Base-by-base conservation (phyloP, 2,113 vertebrate genomes). In the Chascanopsetta lugubris region DNA sequence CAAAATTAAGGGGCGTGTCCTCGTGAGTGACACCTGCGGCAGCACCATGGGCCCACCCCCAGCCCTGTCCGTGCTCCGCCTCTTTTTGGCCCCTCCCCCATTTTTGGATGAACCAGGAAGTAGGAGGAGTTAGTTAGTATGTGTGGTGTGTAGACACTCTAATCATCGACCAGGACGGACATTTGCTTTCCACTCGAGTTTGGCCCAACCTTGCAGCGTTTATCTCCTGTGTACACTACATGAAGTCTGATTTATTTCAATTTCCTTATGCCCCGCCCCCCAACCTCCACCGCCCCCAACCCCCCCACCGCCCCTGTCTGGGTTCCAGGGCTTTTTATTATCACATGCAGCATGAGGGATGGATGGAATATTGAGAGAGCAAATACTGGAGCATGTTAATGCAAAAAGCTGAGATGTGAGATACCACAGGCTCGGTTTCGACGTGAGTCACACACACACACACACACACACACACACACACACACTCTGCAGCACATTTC, bases 171-270 rank as follows among this genome's bases (percentile, higher is more conserved):
- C 53, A 29, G 15, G 54, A 65, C n/a, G 38, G 49, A 55, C 34
- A 69, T 34, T 18, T 32, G 53, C 20, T 40, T 54, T 61, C 68
- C 40, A 50, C 2, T 50, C 47, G 45, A 65, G 2, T 2, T 47
- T 48, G 58, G 6, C 34, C 8, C 22, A 57, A 4, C 64, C 57
- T 51, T 15, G 34, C 34, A 15, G 34, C 34, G 34, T 36, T 36
- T 42, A 66, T 75, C 77, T 69, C 45, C 32, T 1, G 15, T 54
- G 61, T 69, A 62, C 79, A 82, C 69, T 69, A 25, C 45, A 24
- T 57, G 5, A 47, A 61, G 59, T 75, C 46, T 21, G 25, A 73
- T 79, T 65, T 56, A 56, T 78, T 76, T 78, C 61, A 76, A 74
- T 85, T 68, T 75, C 45, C 45, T n/a, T 40, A 10, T 3, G 32